Evolutionary conservation across 2,797 vertebrate genomes (phyloP), one percentile per base, ranked within the genome.

Genomic region (Merluccius polli): DNA sequence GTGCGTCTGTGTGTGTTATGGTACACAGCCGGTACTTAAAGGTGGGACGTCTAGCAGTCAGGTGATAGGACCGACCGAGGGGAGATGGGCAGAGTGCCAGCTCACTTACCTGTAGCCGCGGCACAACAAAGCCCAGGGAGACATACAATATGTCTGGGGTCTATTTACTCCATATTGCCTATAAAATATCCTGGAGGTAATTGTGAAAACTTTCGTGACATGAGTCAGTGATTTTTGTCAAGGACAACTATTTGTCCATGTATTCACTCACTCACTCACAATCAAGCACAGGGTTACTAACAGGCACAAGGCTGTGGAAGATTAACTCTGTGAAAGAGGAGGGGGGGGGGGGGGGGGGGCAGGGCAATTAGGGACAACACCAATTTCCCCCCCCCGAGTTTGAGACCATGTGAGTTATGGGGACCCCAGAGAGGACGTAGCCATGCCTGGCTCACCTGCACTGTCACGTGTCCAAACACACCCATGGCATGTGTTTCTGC

Each of bases 321-420:
- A 48, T 48, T n/a, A 63, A 10, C 52, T 27, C n/a, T 24, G 52
- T 18, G 48, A n/a, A 59, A n/a, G 48, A 59, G 44, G 41, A 16
- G 44, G 48, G 9, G 1, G 21, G 18, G 10, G 16, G 70, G 63
- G 79, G 78, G 83, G 76, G 79, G 79, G 78, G 75, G 75, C 77
- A 82, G 88, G 85, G 31, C 91, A 89, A 92, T 92, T 91, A 87
- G 84, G 86, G 85, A 85, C 87, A 81, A 82, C 78, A 76, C 81
- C 77, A 84, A 48, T 48, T 82, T 80, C 83, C 84, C 82, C 87
- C 83, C 84, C 82, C 87, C 77, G 85, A 84, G 87, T 84, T 89
- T 83, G 78, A 73, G 74, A 88, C 81, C 90, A 91, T 91, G 88
- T 92, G 89, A 93, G 88, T 87, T 83, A 83, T 63, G 88, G 87